Percentiles rank a stretch among this genome's conserved stretches.
phyloP scores from a whole-genome alignment of 2,113 vertebrate genomes.

The Pandion haliaetus region DNA sequence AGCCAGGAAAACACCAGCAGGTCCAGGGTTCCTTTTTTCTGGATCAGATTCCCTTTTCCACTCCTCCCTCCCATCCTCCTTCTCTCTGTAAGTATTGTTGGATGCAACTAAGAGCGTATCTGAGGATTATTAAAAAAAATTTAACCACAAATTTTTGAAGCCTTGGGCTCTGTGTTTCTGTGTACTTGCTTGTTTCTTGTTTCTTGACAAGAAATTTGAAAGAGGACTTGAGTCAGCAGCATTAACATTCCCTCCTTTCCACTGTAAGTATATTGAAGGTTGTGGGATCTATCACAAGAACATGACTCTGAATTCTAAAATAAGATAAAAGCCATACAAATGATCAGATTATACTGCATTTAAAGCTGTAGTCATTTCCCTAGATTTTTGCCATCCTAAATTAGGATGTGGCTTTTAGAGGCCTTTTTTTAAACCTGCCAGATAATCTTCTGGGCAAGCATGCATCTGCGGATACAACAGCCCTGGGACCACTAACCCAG shows the following conservation, averaged over 20 bases:
- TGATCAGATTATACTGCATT: background rate
- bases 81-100: background rate
- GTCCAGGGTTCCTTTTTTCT: accelerated
- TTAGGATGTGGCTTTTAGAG: background rate
- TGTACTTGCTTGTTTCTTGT: no score
- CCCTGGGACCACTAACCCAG: background rate
- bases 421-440: background rate
- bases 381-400: background rate
- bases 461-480: background rate
- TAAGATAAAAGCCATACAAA: background rate
- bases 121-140: background rate
- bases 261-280: background rate
- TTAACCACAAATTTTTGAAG: background rate
- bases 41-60: accelerated
- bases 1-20: background rate
- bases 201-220: background rate
- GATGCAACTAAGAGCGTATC: background rate
- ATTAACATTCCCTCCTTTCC: background rate
- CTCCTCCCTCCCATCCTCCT: background rate
- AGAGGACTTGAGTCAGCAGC: background rate
- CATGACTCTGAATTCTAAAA: background rate
- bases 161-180: background rate
- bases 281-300: background rate
- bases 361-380: background rate
- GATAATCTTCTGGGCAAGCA: background rate